These are phyloP conservation scores for Microctenopoma steveboyesi DNA, from an alignment of 2,797 vertebrate genomes.

Conservation along the genomic window DNA sequence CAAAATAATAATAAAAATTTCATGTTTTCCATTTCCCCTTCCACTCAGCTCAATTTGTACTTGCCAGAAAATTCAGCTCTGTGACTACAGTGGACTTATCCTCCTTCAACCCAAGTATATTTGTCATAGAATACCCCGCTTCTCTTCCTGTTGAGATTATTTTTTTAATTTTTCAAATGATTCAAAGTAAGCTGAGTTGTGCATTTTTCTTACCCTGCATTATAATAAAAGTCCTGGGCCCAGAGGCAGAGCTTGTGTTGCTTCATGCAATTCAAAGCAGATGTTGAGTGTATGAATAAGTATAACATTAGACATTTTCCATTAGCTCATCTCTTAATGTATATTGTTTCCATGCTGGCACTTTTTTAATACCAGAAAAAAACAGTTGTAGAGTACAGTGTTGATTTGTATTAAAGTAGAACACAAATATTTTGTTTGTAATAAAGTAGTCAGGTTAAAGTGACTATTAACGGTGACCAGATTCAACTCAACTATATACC, in stretches of 20 bases:
- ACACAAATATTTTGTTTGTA: conserved; percentile 18
- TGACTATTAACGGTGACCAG: conserved; percentile 29
- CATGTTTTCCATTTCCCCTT: not conserved
- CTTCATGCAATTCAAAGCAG: not conserved
- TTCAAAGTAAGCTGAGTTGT: not conserved
- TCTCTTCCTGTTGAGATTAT: not conserved
- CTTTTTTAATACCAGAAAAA: conserved; percentile 2
- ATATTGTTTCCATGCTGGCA: not conserved
- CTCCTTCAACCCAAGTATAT: not conserved
- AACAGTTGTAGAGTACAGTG: conserved; percentile 11
- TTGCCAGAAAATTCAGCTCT: not conserved
- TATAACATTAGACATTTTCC: not conserved
- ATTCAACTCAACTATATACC: conserved; percentile 5
- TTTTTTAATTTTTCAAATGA: conserved; percentile 14
- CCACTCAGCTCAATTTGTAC: not conserved
- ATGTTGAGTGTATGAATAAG: conserved; percentile 3
- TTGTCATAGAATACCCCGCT: not conserved
- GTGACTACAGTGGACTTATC: not conserved
- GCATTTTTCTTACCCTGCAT: not conserved
- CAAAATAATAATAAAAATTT: not conserved
- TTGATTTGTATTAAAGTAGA: conserved; percentile 15
- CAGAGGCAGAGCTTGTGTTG: conserved; percentile 3
- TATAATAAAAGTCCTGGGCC: conserved; percentile 1
- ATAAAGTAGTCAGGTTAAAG: conserved; percentile 6
- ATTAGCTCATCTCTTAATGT: conserved; percentile 3